These are phyloP conservation scores for Falco berigora DNA, from an alignment of 2,797 vertebrate species.

Conservation along the genomic window DNA sequence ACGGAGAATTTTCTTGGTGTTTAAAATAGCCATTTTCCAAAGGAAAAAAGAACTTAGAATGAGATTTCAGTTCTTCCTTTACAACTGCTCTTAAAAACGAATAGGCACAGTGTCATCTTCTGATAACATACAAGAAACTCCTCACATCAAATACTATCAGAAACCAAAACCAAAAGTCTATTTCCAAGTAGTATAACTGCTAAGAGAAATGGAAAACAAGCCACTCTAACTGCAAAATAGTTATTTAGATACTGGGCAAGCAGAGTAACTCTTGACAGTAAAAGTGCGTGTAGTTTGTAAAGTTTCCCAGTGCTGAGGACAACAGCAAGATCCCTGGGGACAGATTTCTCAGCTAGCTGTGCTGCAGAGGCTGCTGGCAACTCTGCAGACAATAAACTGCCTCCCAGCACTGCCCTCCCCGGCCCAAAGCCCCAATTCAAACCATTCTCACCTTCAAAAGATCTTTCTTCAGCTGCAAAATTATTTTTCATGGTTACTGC, in stretches of 20 bases:
- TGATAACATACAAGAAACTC: not conserved
- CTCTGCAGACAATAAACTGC: not conserved
- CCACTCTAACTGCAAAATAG: not conserved
- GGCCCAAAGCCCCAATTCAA: fast-evolving
- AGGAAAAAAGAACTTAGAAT: not conserved
- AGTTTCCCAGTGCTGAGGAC: not conserved
- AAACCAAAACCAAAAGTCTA: not conserved
- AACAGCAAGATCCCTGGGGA: not conserved
- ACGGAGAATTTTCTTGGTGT: not conserved
- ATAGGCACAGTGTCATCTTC: not conserved
- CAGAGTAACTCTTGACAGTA: not conserved
- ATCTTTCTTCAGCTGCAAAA: not conserved
- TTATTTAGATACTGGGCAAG: not conserved
- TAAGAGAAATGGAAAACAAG: not conserved
- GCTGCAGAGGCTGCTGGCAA: not conserved
- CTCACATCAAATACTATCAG: not conserved
- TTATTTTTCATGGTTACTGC: not conserved
- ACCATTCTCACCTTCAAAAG: not conserved
- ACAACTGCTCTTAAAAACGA: not conserved
- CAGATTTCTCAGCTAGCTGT: not conserved
- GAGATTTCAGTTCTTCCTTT: slow-evolving; percentile 2
- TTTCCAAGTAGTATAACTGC: not conserved
- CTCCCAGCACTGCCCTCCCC: not conserved
- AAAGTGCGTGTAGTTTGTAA: not conserved
- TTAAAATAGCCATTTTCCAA: not conserved